Evolutionary conservation across 2,797 vertebrate genomes (phyloP).

Genomic region (Crenichthys baileyi): DNA sequence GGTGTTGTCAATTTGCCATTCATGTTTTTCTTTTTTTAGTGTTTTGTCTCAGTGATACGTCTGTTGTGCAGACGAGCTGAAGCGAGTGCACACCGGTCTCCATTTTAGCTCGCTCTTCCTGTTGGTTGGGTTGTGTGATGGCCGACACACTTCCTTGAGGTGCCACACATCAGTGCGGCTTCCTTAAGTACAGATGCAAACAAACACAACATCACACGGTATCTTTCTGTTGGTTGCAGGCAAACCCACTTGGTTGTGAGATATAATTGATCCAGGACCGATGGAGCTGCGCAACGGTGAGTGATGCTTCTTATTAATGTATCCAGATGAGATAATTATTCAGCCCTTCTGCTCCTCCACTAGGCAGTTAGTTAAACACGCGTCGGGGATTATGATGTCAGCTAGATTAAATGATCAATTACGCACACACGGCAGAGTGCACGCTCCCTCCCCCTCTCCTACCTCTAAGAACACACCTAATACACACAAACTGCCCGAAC

Average conservation of each 20-base stretch:
- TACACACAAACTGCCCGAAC: constrained; percentile 32
- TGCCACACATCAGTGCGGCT: constrained; percentile 23
- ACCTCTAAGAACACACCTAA: constrained; percentile 35
- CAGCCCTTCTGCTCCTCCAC: constrained; percentile 64
- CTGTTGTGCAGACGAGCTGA: constrained; percentile 32
- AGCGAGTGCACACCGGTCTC: constrained; percentile 48
- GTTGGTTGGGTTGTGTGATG: constrained; percentile 67
- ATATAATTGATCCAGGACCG: constrained; percentile 62
- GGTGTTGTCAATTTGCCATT: constrained; percentile 57
- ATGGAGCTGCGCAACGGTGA: constrained; percentile 56
- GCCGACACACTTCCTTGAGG: constrained; percentile 60
- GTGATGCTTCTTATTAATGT: constrained; percentile 74
- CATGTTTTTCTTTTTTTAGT: constrained; percentile 19
- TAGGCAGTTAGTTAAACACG: constrained; percentile 79
- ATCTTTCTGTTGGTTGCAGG: background rate
- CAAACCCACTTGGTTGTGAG: background rate
- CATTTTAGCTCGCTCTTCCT: constrained; percentile 68
- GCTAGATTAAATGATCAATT: constrained; percentile 79
- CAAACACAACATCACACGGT: background rate
- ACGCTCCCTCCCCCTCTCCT: constrained; percentile 35
- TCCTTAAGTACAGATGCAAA: constrained; percentile 8
- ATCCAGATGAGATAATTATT: constrained; percentile 81
- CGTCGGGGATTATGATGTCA: constrained; percentile 80
- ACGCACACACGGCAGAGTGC: constrained; percentile 56
- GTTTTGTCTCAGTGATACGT: constrained; percentile 31